Conservation (phyloP, 2,888 invertebrate species). For the Tridacna crocea region DNA sequence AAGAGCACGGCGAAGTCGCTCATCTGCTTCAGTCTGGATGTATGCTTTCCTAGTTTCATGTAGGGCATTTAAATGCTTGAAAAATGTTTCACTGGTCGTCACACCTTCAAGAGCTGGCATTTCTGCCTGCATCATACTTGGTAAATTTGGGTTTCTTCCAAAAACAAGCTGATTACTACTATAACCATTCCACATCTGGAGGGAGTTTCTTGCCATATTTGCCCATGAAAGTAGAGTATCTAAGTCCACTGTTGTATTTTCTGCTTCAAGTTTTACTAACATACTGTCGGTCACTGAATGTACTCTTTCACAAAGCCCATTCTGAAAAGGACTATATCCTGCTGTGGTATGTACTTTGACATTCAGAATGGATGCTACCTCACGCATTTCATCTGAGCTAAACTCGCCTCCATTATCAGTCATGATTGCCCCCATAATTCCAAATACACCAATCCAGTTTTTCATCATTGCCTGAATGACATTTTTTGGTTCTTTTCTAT, state of each 20-base stretch:
- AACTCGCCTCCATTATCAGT: slow-evolving; percentile 42
- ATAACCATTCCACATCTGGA: slow-evolving; percentile 56
- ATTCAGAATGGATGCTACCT: slow-evolving; percentile 48
- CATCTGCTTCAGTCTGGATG: slow-evolving; percentile 60
- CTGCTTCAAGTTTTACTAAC: slow-evolving; percentile 49
- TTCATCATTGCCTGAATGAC: slow-evolving; percentile 54
- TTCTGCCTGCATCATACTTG: slow-evolving; percentile 35
- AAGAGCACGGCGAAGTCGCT: slow-evolving; percentile 60
- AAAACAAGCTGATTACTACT: slow-evolving; percentile 50
- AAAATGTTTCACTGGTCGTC: slow-evolving; percentile 41
- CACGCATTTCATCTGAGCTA: slow-evolving; percentile 45
- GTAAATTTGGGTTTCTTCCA: slow-evolving; percentile 46
- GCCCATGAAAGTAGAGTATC: slow-evolving; percentile 45
- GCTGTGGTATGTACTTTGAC: slow-evolving; percentile 35
- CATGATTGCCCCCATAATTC: slow-evolving; percentile 49
- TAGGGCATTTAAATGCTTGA: slow-evolving; percentile 39
- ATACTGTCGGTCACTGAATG: slow-evolving; percentile 52
- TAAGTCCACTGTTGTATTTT: neutral
- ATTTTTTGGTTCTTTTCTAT: slow-evolving; percentile 39
- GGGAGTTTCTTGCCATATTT: slow-evolving; percentile 48
- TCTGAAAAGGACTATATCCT: slow-evolving; percentile 28
- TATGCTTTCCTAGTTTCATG: slow-evolving; percentile 49
- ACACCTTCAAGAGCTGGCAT: slow-evolving; percentile 43
- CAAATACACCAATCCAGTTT: slow-evolving; percentile 56
- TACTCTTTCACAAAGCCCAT: slow-evolving; percentile 41